Conservation (phyloP, 1,140 invertebrate genomes). For the Drosophila littoralis region DNA sequence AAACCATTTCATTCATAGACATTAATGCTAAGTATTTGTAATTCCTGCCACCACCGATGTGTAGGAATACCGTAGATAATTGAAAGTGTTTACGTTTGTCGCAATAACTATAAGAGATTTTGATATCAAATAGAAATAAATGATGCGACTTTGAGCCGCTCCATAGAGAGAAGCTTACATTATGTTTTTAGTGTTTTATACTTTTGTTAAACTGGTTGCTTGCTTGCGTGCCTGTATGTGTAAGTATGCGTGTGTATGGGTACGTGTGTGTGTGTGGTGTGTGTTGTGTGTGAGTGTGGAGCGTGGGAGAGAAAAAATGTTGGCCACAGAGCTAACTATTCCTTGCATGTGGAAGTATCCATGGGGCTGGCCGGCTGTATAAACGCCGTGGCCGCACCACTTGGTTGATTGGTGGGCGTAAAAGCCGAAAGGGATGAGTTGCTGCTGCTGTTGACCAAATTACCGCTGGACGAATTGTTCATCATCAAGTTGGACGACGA, state of each 20-base stretch:
- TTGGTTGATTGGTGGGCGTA: constrained; percentile 79
- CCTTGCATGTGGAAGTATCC: constrained; percentile 86
- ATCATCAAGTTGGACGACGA: constrained; percentile 78
- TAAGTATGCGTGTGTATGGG: constrained; percentile 32
- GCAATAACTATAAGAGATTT: constrained; percentile 70
- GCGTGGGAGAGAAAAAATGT: constrained; percentile 44
- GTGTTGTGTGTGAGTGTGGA: constrained; percentile 26
- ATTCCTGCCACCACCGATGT: constrained; percentile 11
- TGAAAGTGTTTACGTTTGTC: constrained; percentile 46
- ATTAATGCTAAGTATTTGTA: constrained; percentile 51
- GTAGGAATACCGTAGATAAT: constrained; percentile 54
- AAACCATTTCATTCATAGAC: constrained; percentile 61
- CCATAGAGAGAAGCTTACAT: constrained; percentile 60
- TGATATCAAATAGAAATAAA: constrained; percentile 72
- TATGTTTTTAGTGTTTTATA: constrained; percentile 52
- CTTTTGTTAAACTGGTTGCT: constrained; percentile 72
- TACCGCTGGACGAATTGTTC: constrained; percentile 81
- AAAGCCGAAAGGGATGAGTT: constrained; percentile 77
- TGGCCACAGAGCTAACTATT: constrained; percentile 53
- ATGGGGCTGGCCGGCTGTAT: constrained; percentile 88
- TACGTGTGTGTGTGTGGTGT: constrained; percentile 14
- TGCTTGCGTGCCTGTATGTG: constrained; percentile 58
- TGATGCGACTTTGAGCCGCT: constrained; percentile 72
- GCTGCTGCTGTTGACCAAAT: constrained; percentile 68
- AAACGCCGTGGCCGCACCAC: constrained; percentile 64